Base-by-base conservation (phyloP, 2,113 vertebrate genomes). In the Notiomystis cincta region DNA sequence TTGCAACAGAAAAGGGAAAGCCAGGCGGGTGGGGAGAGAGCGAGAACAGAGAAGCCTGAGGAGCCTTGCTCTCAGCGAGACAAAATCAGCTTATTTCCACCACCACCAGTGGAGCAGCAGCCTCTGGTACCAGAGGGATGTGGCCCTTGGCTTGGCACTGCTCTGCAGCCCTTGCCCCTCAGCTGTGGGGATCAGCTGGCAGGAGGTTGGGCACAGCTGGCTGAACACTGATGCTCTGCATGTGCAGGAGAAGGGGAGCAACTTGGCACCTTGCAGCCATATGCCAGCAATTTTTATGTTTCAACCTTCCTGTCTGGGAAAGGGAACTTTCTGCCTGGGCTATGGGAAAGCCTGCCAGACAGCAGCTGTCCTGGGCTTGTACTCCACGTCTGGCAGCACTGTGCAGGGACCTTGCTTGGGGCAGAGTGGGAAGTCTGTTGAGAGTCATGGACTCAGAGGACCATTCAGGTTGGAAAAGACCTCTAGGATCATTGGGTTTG, bases 11-110 rank as follows among this genome's bases (percentile, higher is more conserved):
- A 92, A 95, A 79, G 60, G 62, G 47, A 80, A 58, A 91, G 82
- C 50, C 19, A 79, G 62, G 65, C 0, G 7, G 54, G 44, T 50
- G 73, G 51, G 28, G 25, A 85, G 89, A 94, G 96, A 95, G 87
- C 40, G 90, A 96, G 91, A 94, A 92, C 84, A 96, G 90, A 95
- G 87, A 60, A 91, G 73, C 62, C 28, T 40, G 61, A 89, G 56
- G 37, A 89, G 31, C 7, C 45, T n/a, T 20, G 21, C 20, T 70
- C n/a, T 84, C 53, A 72, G 65, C 2, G 6, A 60, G 45, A n/a
- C 9, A 37, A 91, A 90, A 91, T 56, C 62, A 64, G 50, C 57
- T 85, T 67, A 30, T 27, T 75, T n/a, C 42, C 67, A 44, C 73
- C 1, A 2, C 91, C 82, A n/a, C 16, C 54, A 69, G 23, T 0